phyloP scores from a whole-genome alignment of 2,113 vertebrate species.

The Cairina moschata region DNA sequence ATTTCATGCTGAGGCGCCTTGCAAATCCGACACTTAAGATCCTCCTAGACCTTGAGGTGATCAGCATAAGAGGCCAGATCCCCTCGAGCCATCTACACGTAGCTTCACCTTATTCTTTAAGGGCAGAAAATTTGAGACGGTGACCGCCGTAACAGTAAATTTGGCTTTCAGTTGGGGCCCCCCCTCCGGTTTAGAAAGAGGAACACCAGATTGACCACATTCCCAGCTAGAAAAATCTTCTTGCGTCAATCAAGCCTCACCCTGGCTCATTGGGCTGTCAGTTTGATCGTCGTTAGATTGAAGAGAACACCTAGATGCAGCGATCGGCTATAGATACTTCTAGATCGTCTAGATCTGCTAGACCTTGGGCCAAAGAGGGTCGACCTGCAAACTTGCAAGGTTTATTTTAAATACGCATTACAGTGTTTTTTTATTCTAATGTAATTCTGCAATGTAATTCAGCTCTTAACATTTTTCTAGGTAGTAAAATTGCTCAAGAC shows the following conservation, averaged over 20 bases:
- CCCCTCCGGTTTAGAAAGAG: constrained; percentile 91
- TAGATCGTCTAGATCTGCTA: constrained; percentile 94
- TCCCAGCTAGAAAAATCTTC: constrained; percentile 92
- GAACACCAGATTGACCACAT: constrained; percentile 91
- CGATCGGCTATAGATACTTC: constrained; percentile 95
- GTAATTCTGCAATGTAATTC: constrained; percentile 85
- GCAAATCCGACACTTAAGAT: constrained; percentile 92
- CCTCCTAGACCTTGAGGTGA: constrained; percentile 93
- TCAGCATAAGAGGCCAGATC: constrained; percentile 93
- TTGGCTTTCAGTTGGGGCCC: constrained; percentile 90
- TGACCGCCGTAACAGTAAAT: constrained; percentile 90
- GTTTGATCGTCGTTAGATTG: constrained; percentile 94
- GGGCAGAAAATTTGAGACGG: constrained; percentile 89
- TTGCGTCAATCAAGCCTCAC: constrained; percentile 95
- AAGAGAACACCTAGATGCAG: constrained; percentile 95
- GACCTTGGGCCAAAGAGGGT: constrained; percentile 95
- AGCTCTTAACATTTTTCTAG: constrained; percentile 83
- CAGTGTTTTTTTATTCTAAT: constrained; percentile 86
- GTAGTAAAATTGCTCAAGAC: constrained; percentile 78
- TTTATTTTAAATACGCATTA: constrained; percentile 96
- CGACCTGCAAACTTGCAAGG: constrained; percentile 96
- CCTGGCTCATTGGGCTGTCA: constrained; percentile 94
- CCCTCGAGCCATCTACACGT: constrained; percentile 90
- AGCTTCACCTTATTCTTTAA: constrained; percentile 90
- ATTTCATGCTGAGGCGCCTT: constrained; percentile 93